Base-by-base conservation (phyloP, 2,797 vertebrate genomes). In the Coilia nasus region DNA sequence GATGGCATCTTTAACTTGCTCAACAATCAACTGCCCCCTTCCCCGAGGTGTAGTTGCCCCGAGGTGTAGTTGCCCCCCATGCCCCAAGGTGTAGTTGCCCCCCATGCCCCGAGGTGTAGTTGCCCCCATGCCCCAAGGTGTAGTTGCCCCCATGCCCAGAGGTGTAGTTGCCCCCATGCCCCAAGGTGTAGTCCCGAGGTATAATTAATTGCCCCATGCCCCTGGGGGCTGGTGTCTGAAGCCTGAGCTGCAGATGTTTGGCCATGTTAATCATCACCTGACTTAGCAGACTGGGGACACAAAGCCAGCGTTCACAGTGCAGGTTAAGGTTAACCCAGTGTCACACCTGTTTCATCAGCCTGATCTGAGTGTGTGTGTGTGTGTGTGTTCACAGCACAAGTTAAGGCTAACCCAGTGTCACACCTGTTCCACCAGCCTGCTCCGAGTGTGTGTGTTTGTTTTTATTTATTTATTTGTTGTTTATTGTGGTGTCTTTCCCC, bases 391-490 rank as follows among this genome's bases (percentile, higher is more conserved):
- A 28, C 67, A 41, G 28, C 28, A 1, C 67, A 7, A 7, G 67
- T n/a, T n/a, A n/a, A n/a, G 67, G 67, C 35, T 75, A 35, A 75
- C 12, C 5, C 31, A 35, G 28, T 41, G 57, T 41, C 67, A 75
- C 67, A 41, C 67, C 67, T 75, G 67, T 12, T 75, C n/a, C n/a
- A n/a, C n/a, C 67, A 15, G 28, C 67, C 28, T 75, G 67, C 19
- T 31, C 21, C 41, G 78, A 15, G 78, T 47, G 78, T 81, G 78
- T 46, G 78, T 81, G 78, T 46, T 17, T 81, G 78, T 81, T 35
- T 81, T 6, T 4, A 46, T 83, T 23, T 81, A 83, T 84, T 19
- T 81, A 4, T 85, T 35, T 81, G 60, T 64, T 85, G 80, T 57
- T 62, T 85, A n/a, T 84, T 50, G 25, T 41, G 35, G 75, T 82